Evolutionary conservation across 1,140 invertebrate genomes (phyloP), one percentile per base, ranked within the genome.

Genomic region (Phocides pigmalion): DNA sequence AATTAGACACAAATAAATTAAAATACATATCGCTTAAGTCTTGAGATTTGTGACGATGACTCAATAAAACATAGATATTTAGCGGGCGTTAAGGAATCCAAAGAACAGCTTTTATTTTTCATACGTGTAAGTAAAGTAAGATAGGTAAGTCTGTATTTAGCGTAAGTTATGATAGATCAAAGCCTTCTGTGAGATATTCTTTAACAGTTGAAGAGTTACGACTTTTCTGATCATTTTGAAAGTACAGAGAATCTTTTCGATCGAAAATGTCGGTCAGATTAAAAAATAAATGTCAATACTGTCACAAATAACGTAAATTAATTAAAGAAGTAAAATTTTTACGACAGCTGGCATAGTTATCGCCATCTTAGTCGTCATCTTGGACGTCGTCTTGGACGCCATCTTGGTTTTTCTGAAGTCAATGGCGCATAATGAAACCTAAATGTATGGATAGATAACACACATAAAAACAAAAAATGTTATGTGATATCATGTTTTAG

Each of bases 31-130:
- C 87, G 85, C 82, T 86, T 87, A 81, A 86, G 74, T 79, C 66
- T 72, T 81, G 70, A 75, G 75, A 64, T 75, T 82, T 75, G 82
- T 83, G 84, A 87, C 87, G 81, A 76, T 81, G 79, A 83, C 66
- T 81, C 82, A 84, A 86, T 84, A 69, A 73, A 66, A 64, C 14
- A 72, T 86, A 85, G 84, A 49, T 71, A 73, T 61, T 74, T 79
- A 69, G 79, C 76, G 76, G 58, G 62, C 56, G 58, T 62, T 37
- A 70, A 62, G 44, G 54, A 62, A 61, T 84, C 85, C 87, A 88
- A 90, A 90, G 87, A 90, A 68, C 87, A 84, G 82, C 78, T 88
- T 82, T 86, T 88, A 86, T 87, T 88, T 88, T 86, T 87, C 74
- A 82, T 83, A 84, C 76, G 61, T 66, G 39, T 79, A 84, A 86